Evolutionary conservation across 1,140 invertebrate species (phyloP).

Genomic region (Conopomorpha cramerella): DNA sequence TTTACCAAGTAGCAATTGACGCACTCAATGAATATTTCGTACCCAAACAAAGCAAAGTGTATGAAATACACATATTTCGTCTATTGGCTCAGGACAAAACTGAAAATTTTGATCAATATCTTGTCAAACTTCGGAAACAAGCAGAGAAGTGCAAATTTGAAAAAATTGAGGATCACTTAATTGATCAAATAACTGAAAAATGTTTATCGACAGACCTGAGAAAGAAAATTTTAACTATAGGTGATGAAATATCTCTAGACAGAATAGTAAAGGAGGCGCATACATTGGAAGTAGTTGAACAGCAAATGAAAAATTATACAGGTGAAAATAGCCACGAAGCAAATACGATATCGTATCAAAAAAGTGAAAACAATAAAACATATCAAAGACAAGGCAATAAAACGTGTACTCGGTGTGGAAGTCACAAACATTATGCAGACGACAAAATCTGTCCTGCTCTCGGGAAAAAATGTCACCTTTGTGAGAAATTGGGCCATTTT

Average conservation of each 20-base stretch:
- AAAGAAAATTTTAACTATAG: slow-evolving; percentile 8
- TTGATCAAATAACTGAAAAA: slow-evolving; percentile 10
- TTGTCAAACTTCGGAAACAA: slow-evolving; percentile 5
- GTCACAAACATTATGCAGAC: background rate
- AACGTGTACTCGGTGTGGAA: background rate
- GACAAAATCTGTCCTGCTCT: background rate
- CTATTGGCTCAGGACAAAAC: slow-evolving; percentile 2
- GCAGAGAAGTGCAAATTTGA: slow-evolving; percentile 6
- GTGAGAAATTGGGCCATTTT: slow-evolving; percentile 1
- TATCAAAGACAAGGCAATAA: background rate
- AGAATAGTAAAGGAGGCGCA: slow-evolving; percentile 4
- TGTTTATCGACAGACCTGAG: slow-evolving; percentile 8
- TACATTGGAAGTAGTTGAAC: slow-evolving; percentile 2
- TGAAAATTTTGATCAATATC: slow-evolving; percentile 5
- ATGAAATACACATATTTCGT: slow-evolving; percentile 4
- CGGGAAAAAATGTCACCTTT: background rate
- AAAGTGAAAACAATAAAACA: background rate
- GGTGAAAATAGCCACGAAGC: background rate
- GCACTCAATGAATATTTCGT: slow-evolving; percentile 14
- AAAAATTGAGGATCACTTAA: slow-evolving; percentile 4
- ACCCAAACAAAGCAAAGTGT: slow-evolving; percentile 13
- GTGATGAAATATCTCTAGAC: slow-evolving; percentile 3
- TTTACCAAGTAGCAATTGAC: slow-evolving; percentile 11
- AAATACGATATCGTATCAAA: background rate
- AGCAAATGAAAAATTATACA: slow-evolving; percentile 1